A percentile compares a stretch with the other conserved stretches of the same genome.
Conservation (phyloP, 2,797 vertebrate species). For the Rhinichthys osculus region DNA sequence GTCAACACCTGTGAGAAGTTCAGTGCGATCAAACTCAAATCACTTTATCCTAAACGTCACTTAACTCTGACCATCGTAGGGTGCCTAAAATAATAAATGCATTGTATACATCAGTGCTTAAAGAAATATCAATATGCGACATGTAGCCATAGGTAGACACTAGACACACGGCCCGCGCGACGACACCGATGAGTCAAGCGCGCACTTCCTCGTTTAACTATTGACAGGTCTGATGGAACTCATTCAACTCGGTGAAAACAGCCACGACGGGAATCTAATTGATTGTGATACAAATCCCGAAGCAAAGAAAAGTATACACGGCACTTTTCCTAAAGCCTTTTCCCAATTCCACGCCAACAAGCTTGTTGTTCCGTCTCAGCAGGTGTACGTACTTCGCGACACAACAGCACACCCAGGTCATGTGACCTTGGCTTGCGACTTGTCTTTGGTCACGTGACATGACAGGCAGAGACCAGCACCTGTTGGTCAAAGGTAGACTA, state of each 20-base stretch:
- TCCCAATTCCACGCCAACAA: not conserved
- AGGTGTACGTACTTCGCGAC: slow-evolving; percentile 32
- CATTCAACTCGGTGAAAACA: slow-evolving; percentile 9
- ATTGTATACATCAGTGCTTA: not conserved
- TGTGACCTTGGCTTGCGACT: slow-evolving; percentile 43
- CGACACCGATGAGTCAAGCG: slow-evolving; percentile 11
- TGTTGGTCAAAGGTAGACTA: not conserved
- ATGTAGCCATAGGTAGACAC: not conserved
- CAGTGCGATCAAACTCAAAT: not conserved
- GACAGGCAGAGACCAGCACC: slow-evolving; percentile 2
- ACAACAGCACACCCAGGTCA: slow-evolving; percentile 14
- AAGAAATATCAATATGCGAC: not conserved
- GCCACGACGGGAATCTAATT: too few species aligned
- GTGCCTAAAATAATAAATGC: not conserved
- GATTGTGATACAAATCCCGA: not conserved
- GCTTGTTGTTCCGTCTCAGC: not conserved
- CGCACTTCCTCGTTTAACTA: slow-evolving; percentile 42
- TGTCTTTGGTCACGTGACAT: slow-evolving; percentile 45
- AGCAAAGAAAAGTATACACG: not conserved
- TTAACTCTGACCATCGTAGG: not conserved
- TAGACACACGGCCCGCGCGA: not conserved
- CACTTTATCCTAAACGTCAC: not conserved
- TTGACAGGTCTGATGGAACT: slow-evolving; percentile 23
- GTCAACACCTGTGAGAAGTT: slow-evolving; percentile 27
- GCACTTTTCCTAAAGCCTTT: not conserved